Base-by-base conservation (phyloP, 1,140 invertebrate species). In the Scaptodrosophila lebanonensis region DNA sequence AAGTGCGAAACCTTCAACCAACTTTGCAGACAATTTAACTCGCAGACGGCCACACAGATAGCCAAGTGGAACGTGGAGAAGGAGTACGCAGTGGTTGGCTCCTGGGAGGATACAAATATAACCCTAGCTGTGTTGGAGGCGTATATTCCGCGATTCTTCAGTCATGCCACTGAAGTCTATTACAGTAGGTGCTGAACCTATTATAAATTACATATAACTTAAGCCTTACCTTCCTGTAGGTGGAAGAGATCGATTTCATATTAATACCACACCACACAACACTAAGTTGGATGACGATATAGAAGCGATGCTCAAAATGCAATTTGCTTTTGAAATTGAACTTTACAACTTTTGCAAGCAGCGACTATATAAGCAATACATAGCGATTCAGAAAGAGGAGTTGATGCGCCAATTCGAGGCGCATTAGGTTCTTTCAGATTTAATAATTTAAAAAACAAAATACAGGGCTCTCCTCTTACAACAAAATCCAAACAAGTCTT, bases 271-370 rank as follows among this genome's bases (percentile, higher is more conserved):
- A 22, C 76, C 75, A 7, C 79, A 86, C 18, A 63, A 82, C 22
- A 66, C 38, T 1, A 57, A 67, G 20, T 42, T 86, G 53, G 83
- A 86, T 29, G 58, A 63, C 22, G 84, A 86, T 33, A 67, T 86
- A 36, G 56, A 76, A 35, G 48, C 30, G 1, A 66, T 82, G 61
- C 30, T 86, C 11, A 72, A 66, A 51, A 64, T 39, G 35, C 72
- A 82, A 48, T 66, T 86, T 12, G 22, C 64, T 16, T 62, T 62
- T 47, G 95, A 97, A 88, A 94, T 96, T 4, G 95, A 97, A 82
- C 94, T 97, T 82, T 97, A 96, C 83, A 91, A 96, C 68, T 97
- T 97, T 85, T 95, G 94, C 75, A 92, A 91, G 66, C 94, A 97
- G 85, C 89, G 95, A 65, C 88, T 97, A 2, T 91, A 96, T 70